Evolutionary conservation across 2,797 vertebrate species (phyloP).

Genomic region (Artibeus jamaicensis): DNA sequence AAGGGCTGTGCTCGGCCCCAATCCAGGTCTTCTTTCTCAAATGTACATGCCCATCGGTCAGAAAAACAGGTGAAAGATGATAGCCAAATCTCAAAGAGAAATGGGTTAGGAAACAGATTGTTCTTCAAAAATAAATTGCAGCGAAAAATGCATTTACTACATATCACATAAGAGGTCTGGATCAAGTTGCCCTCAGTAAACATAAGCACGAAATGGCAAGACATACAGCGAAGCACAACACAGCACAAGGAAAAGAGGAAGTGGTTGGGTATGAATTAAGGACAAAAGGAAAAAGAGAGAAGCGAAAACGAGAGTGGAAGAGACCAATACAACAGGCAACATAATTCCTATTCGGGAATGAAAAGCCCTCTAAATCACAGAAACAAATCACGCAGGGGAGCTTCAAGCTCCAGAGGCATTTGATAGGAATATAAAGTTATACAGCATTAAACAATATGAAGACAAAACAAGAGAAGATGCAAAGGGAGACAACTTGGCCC

Average conservation of each 20-base stretch:
- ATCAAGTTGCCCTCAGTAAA: not conserved
- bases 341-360: not conserved
- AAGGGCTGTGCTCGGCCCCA: not conserved
- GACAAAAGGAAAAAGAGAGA: not conserved
- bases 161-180: no score
- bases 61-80: not conserved
- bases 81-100: not conserved
- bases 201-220: not conserved
- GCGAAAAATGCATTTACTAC: not conserved
- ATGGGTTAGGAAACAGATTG: not conserved
- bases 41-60: accelerated
- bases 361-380: not conserved
- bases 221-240: accelerated
- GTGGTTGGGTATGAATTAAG: not conserved
- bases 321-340: not conserved
- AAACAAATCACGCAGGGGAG: not conserved
- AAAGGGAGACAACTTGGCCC: not conserved
- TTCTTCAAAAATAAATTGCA: not conserved
- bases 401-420: not conserved
- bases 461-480: not conserved
- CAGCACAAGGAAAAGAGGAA: accelerated
- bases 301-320: not conserved
- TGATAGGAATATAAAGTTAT: not conserved
- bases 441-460: not conserved
- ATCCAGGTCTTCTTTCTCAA: not conserved